Conservation (phyloP, 2,888 invertebrate species). For the Pollenia angustigena region DNA sequence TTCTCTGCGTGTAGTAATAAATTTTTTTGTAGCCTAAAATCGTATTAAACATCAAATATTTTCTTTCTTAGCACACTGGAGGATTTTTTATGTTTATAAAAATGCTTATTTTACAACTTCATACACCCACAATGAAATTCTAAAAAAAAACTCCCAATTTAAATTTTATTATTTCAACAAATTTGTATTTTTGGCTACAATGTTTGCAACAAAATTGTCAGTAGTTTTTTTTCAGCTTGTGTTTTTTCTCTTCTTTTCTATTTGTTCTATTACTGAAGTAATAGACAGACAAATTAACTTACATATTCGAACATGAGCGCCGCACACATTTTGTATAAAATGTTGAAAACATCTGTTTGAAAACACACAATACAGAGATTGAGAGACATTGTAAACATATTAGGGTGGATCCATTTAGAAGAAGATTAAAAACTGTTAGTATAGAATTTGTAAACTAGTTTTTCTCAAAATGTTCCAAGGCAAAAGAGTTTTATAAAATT, state of each 20-base stretch:
- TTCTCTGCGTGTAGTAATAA: too few species aligned
- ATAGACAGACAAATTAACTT: conserved; percentile 16
- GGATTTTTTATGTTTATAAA: conserved; percentile 29
- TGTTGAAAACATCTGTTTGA: not conserved
- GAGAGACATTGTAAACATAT: not conserved
- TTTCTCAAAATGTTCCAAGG: too few species aligned
- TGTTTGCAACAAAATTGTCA: not conserved
- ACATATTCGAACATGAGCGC: not conserved
- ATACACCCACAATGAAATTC: not conserved
- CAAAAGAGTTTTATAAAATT: too few species aligned
- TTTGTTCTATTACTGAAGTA: not conserved
- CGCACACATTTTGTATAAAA: not conserved
- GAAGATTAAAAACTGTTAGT: too few species aligned
- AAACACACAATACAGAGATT: not conserved
- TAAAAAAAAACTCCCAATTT: conserved; percentile 16
- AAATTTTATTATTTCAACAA: conserved; percentile 36
- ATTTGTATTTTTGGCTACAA: conserved; percentile 15
- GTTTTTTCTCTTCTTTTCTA: not conserved
- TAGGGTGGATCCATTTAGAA: too few species aligned
- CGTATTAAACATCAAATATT: too few species aligned
- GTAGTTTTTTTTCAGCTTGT: not conserved
- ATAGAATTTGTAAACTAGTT: too few species aligned
- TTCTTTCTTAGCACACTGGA: not conserved
- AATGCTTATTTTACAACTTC: conserved; percentile 13
- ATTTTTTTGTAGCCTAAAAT: too few species aligned